These are phyloP conservation scores for Podotricha telesiphe DNA, from an alignment of 2,888 invertebrate species.

Conservation along the genomic window DNA sequence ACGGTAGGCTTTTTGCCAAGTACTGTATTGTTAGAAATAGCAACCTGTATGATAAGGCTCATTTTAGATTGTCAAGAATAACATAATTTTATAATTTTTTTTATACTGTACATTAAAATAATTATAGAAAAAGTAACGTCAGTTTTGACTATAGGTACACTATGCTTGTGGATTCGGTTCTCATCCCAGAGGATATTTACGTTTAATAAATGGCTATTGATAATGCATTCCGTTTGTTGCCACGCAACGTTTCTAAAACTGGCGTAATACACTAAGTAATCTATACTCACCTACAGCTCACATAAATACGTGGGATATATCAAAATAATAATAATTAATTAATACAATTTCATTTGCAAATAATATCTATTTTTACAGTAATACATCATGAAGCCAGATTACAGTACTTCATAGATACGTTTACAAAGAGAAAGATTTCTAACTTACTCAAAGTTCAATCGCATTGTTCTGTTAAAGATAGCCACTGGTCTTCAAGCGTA, in stretches of 20 bases:
- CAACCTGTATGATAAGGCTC: conserved; percentile 7
- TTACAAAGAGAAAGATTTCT: not conserved
- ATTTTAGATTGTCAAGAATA: conserved; percentile 1
- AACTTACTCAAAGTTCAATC: not conserved
- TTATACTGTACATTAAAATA: not conserved
- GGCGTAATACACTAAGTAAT: too few species aligned
- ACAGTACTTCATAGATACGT: not conserved
- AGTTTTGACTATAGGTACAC: too few species aligned
- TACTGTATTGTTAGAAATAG: conserved; percentile 22
- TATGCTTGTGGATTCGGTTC: too few species aligned
- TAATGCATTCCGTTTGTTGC: too few species aligned
- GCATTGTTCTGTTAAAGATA: conserved; percentile 13
- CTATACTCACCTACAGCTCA: too few species aligned
- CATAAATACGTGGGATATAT: too few species aligned
- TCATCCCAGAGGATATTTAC: too few species aligned
- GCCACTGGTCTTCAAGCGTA: not conserved
- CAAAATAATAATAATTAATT: too few species aligned
- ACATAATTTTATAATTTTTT: not conserved
- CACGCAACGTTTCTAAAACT: too few species aligned
- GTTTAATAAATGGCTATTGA: too few species aligned
- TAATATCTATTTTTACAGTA: not conserved
- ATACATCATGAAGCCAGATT: not conserved
- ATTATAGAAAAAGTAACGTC: not conserved
- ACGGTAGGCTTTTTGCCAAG: conserved; percentile 30
- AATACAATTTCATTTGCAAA: too few species aligned